These are phyloP conservation scores for Euschistus heros DNA, from an alignment of 1,140 invertebrate genomes.

Conservation along the genomic window DNA sequence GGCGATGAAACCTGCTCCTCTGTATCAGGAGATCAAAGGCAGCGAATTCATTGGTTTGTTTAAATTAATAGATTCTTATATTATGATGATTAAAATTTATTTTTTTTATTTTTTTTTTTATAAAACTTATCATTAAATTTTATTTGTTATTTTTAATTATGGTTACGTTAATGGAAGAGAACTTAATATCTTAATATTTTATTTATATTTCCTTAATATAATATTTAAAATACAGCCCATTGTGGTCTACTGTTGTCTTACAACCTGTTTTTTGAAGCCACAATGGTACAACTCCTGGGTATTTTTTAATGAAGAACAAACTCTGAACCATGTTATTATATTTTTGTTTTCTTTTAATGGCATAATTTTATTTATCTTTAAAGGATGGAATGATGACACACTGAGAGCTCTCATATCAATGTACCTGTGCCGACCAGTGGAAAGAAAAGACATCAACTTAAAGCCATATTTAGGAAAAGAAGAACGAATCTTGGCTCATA, in stretches of 20 bases:
- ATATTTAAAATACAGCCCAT: too few species aligned
- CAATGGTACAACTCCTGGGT: not conserved
- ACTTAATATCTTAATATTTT: too few species aligned
- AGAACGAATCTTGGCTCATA: constrained; percentile 51
- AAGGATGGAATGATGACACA: constrained; percentile 67
- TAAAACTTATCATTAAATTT: too few species aligned
- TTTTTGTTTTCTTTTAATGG: too few species aligned
- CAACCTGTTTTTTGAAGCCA: too few species aligned
- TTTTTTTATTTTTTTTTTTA: too few species aligned
- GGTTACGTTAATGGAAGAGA: too few species aligned
- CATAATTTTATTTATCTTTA: constrained; percentile 13
- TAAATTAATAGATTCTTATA: not conserved
- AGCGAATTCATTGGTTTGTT: constrained; percentile 26
- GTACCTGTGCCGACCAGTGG: constrained; percentile 56
- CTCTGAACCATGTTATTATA: too few species aligned
- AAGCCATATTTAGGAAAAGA: constrained; percentile 57
- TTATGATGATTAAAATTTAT: too few species aligned
- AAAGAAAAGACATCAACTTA: constrained; percentile 50
- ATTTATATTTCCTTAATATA: too few species aligned
- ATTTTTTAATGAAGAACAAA: not conserved
- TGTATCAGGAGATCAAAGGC: constrained; percentile 64
- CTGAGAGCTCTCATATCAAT: constrained; percentile 61
- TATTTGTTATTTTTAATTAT: too few species aligned
- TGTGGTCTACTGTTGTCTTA: too few species aligned
- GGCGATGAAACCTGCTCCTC: constrained; percentile 52